Evolutionary conservation across 2,888 invertebrate species (phyloP), one percentile per base, ranked within the genome.

Genomic region (Empis livida): DNA sequence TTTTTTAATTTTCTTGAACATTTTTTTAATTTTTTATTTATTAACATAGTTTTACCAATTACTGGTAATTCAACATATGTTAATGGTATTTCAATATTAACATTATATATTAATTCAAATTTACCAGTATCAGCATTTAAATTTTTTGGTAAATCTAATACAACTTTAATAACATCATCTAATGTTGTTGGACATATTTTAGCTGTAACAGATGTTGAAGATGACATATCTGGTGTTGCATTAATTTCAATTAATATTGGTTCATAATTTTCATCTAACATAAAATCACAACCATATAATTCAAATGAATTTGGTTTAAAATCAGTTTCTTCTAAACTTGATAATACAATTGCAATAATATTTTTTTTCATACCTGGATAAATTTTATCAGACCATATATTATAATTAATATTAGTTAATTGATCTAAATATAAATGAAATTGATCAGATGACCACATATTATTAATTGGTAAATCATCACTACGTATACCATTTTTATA

Each of bases 171-270:
- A 16, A 88, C 76, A 69, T 94, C 93, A 57, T 87, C 80, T 15
- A 92, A 67, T 5, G 87, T 88, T 55, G 76, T 75, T 4, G 85
- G 79, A 63, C 92, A 93, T 62, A 94, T 79, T 54, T 79, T 76
- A 0, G 85, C 81, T 0, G 93, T 94, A 11, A 93, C 80, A 48
- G 78, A 78, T 0, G 93, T 93, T 23, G 88, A 90, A 17, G 81
- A 75, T 51, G 77, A 74, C 68, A 94, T 77, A 66, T 90, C 84
- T 0, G 93, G 93, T 60, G 84, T 83, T 2, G 88, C 84, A 71
- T 95, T 94, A 54, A 94, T 91, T 73, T 95, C 94, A 57, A 95
- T 86, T 51, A 94, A 70, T 84, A 91, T 92, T 0, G 92, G 91
- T 51, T 80, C 77, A 56, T 80, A 86, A 57, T 88, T 82, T 59